These are phyloP conservation scores for Aporophyla nigra DNA, from an alignment of 2,888 invertebrate species.

Conservation along the genomic window DNA sequence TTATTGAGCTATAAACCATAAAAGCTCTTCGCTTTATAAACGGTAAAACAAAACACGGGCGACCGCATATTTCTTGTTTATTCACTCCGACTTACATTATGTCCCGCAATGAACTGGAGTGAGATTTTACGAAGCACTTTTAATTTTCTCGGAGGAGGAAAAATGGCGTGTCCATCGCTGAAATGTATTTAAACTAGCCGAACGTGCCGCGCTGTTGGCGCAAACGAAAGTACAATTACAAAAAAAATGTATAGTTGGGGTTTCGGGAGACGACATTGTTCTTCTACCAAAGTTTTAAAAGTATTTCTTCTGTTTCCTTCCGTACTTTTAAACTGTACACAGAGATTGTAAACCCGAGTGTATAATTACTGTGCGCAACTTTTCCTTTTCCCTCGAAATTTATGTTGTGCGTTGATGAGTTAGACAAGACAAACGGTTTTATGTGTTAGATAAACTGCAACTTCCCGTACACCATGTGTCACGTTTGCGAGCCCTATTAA, in stretches of 20 bases:
- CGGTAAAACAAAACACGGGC: constrained; percentile 84
- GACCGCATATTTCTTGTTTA: constrained; percentile 84
- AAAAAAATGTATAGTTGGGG: constrained; percentile 27
- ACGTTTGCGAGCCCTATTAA: constrained; percentile 61
- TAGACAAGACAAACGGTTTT: constrained; percentile 69
- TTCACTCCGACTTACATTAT: constrained; percentile 80
- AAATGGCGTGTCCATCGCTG: constrained; percentile 57
- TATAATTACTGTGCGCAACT: constrained; percentile 65
- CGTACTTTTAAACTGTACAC: constrained; percentile 42
- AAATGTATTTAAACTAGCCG: constrained; percentile 64
- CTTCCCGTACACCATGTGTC: constrained; percentile 58
- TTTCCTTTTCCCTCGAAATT: constrained; percentile 62
- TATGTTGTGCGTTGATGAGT: constrained; percentile 67
- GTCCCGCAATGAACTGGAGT: constrained; percentile 77
- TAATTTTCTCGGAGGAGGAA: constrained; percentile 71
- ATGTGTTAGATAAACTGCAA: constrained; percentile 68
- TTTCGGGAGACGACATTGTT: constrained; percentile 38
- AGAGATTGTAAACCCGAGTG: constrained; percentile 49
- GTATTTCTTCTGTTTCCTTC: constrained; percentile 26
- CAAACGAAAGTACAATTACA: constrained; percentile 39
- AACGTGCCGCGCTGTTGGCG: constrained; percentile 37
- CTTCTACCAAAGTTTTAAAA: constrained; percentile 33
- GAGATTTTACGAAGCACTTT: constrained; percentile 77
- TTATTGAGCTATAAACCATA: constrained; percentile 89
- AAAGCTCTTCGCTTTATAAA: constrained; percentile 84